phyloP scores from a whole-genome alignment of 92 coral and sea anemone species.

The Parazoanthus atlanticus region DNA sequence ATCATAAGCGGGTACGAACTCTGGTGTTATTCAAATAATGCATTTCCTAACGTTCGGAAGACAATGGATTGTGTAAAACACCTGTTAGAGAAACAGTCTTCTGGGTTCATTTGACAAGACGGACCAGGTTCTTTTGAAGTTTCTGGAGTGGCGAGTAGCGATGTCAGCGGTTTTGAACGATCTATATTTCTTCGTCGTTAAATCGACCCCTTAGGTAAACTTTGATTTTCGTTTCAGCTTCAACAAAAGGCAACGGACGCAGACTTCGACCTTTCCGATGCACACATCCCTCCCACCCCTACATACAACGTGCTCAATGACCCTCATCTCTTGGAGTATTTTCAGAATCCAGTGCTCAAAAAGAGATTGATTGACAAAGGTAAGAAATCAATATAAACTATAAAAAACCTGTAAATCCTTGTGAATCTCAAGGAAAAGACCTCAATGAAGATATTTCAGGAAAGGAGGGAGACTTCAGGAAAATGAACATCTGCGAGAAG shows the following conservation, averaged over 20 bases:
- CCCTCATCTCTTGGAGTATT: slow-evolving; percentile 85
- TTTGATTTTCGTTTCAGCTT: slow-evolving; percentile 55
- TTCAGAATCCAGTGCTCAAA: slow-evolving; percentile 74
- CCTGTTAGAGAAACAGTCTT: too few species aligned
- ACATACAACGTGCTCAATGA: slow-evolving; percentile 87
- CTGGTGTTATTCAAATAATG: too few species aligned
- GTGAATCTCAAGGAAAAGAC: too few species aligned
- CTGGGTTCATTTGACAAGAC: too few species aligned
- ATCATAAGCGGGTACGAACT: too few species aligned
- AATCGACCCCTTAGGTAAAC: background rate
- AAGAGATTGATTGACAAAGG: slow-evolving; percentile 81
- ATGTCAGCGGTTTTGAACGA: background rate
- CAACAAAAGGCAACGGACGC: slow-evolving; percentile 74
- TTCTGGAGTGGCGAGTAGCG: too few species aligned
- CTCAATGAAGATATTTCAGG: too few species aligned
- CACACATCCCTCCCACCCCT: slow-evolving; percentile 56
- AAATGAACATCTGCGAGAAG: background rate
- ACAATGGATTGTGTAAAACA: too few species aligned
- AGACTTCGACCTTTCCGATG: slow-evolving; percentile 87
- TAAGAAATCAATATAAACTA: slow-evolving; percentile 19
- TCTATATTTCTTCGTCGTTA: background rate
- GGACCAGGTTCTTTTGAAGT: too few species aligned
- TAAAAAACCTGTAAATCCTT: background rate
- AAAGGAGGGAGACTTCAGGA: background rate
- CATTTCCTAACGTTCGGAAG: too few species aligned